Percentiles rank a stretch among this genome's conserved stretches.
Evolutionary conservation across 2,888 invertebrate genomes (phyloP).

Genomic region (Ectemnius lituratus): DNA sequence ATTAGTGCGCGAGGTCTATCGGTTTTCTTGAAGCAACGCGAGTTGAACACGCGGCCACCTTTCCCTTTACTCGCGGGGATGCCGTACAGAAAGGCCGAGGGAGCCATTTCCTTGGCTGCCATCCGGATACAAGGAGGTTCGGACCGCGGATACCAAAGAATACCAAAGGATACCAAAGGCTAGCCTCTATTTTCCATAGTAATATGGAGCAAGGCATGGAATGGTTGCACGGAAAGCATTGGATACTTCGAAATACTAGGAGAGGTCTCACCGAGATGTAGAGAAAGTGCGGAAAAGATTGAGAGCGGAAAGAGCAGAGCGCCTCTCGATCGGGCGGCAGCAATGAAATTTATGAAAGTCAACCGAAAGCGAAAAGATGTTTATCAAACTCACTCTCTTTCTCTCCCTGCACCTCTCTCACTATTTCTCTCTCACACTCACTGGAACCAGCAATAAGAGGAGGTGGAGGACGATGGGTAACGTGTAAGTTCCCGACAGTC

Average conservation of each 20-base stretch:
- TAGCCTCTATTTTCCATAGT: too few relatives aligned
- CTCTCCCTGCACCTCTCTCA: too few relatives aligned
- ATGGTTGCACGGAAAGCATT: neutral
- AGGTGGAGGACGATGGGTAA: conserved; percentile 46
- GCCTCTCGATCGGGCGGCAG: conserved; percentile 19
- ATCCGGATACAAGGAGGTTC: too few relatives aligned
- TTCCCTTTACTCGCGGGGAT: conserved; percentile 29
- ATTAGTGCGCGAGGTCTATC: neutral
- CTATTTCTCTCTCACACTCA: neutral
- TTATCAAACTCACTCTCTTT: conserved; percentile 44
- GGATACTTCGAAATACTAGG: too few relatives aligned
- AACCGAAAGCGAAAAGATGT: conserved; percentile 58
- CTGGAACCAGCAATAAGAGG: conserved; percentile 54
- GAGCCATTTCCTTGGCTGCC: too few relatives aligned
- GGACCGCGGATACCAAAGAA: too few relatives aligned
- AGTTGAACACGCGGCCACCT: conserved; percentile 15
- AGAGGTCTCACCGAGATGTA: neutral
- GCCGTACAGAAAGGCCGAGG: conserved; percentile 8
- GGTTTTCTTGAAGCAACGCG: conserved; percentile 38
- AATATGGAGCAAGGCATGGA: neutral
- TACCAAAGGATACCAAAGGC: too few relatives aligned
- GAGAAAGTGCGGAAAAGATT: conserved; percentile 23
- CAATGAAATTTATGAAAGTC: conserved; percentile 60
- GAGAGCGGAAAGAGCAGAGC: neutral
- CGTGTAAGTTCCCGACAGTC: conserved; percentile 63